Evolutionary conservation across 2,113 vertebrate species (phyloP).

Genomic region (Gasterosteus nipponicus): DNA sequence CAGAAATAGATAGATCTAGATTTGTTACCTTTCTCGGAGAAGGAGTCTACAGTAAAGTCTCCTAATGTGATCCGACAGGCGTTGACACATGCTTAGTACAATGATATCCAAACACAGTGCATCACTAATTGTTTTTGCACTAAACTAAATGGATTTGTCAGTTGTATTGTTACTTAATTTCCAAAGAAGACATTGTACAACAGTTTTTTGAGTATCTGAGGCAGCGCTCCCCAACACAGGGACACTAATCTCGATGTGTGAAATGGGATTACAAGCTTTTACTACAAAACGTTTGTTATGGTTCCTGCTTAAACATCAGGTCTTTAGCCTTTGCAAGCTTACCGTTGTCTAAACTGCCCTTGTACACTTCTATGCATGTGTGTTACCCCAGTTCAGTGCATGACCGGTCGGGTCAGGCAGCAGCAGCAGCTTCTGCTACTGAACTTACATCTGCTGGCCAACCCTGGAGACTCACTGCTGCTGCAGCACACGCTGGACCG

Average conservation of each 20-base stretch:
- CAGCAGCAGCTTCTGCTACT: slow-evolving; percentile 72
- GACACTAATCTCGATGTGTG: neutral
- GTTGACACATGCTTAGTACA: neutral
- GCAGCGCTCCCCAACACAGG: neutral
- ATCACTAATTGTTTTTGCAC: neutral
- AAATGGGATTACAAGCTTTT: neutral
- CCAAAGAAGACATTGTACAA: neutral
- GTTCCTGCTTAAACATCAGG: neutral
- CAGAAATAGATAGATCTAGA: neutral
- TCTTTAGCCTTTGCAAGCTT: neutral
- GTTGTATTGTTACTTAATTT: neutral
- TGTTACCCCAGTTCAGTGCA: slow-evolving; percentile 49
- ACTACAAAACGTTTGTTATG: neutral
- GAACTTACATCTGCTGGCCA: slow-evolving; percentile 89
- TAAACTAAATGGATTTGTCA: neutral
- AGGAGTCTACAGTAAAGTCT: neutral
- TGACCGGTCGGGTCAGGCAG: slow-evolving; percentile 72
- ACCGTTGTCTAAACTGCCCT: neutral
- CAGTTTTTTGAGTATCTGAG: neutral
- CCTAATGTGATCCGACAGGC: neutral
- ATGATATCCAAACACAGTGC: neutral
- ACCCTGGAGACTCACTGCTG: slow-evolving; percentile 81
- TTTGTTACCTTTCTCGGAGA: no score
- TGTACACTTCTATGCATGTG: neutral
- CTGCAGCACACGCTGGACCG: slow-evolving; percentile 88